phyloP scores from a whole-genome alignment of 2,888 invertebrate species.

The Idaea biselata region DNA sequence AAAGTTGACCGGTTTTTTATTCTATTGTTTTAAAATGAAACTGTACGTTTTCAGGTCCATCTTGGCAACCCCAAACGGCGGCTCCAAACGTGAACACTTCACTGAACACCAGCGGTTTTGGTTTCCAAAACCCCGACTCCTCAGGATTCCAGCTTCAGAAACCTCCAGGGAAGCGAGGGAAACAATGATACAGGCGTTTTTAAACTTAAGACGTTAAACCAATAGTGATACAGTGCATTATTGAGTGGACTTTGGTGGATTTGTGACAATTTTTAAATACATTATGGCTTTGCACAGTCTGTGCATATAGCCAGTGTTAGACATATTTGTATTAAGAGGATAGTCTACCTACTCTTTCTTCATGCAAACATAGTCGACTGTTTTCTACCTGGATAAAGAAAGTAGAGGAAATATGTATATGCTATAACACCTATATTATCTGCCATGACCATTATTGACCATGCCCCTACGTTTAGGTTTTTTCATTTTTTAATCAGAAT shows the following conservation, averaged over 20 bases:
- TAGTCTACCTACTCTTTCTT: too few relatives aligned
- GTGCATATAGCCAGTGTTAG: too few relatives aligned
- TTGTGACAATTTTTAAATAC: not conserved
- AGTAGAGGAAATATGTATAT: too few relatives aligned
- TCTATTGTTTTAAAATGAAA: not conserved
- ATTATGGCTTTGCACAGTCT: not conserved
- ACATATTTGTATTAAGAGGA: too few relatives aligned
- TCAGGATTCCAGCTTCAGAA: slow-evolving; percentile 84
- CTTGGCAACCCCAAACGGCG: slow-evolving; percentile 57
- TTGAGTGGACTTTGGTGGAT: not conserved
- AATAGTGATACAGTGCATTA: not conserved
- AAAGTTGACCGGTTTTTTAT: too few relatives aligned
- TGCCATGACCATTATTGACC: too few relatives aligned
- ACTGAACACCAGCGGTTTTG: slow-evolving; percentile 44
- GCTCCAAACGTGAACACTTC: slow-evolving; percentile 39
- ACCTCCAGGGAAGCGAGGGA: slow-evolving; percentile 86
- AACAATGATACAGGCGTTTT: slow-evolving; percentile 80
- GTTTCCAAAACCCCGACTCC: slow-evolving; percentile 37
- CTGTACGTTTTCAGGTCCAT: slow-evolving; percentile 38
- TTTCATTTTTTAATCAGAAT: too few relatives aligned
- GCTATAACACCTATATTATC: too few relatives aligned
- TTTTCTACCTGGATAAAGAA: too few relatives aligned
- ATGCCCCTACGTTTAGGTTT: too few relatives aligned
- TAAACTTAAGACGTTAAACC: slow-evolving; percentile 12
- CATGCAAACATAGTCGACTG: too few relatives aligned